Evolutionary conservation across 2,797 vertebrate species (phyloP).

Genomic region (Sebastes matsubarae): DNA sequence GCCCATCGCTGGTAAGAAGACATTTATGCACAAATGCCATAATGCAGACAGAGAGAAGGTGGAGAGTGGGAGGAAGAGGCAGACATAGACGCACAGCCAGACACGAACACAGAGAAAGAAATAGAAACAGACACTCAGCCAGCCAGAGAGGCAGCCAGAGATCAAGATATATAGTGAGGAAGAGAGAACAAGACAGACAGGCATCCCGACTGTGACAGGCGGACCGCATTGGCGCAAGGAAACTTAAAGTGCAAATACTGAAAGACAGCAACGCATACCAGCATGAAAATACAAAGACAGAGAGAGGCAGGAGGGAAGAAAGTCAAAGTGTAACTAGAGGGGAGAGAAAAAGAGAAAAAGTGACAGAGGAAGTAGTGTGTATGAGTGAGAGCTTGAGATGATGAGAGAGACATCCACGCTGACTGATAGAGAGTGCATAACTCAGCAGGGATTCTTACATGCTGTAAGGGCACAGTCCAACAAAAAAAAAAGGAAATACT

Average conservation of each 20-base stretch:
- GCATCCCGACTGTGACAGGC: slow-evolving; percentile 53
- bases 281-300: slow-evolving; percentile 21
- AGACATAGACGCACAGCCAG: slow-evolving; percentile 34
- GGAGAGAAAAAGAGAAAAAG: slow-evolving; percentile 39
- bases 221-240: slow-evolving; percentile 24
- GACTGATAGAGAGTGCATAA: slow-evolving; percentile 42
- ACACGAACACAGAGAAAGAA: slow-evolving; percentile 33
- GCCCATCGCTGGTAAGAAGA: slow-evolving; percentile 2
- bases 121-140: slow-evolving; percentile 45
- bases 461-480: slow-evolving; percentile 47
- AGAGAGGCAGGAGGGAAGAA: slow-evolving; percentile 6
- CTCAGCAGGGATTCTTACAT: slow-evolving; percentile 59
- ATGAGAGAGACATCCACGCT: slow-evolving; percentile 36
- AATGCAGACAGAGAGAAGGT: slow-evolving; percentile 35
- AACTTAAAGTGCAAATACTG: slow-evolving; percentile 54
- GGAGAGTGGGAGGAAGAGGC: slow-evolving; percentile 43
- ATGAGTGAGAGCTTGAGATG: slow-evolving; percentile 37
- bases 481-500: slow-evolving; percentile 32
- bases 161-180: slow-evolving; percentile 39
- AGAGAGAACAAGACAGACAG: slow-evolving; percentile 53
- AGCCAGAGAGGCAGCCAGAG: slow-evolving; percentile 43
- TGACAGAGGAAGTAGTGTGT: slow-evolving; percentile 39
- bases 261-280: slow-evolving; percentile 42
- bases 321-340: slow-evolving; percentile 59
- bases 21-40: slow-evolving; percentile 19